phyloP scores from a whole-genome alignment of 1,140 invertebrate genomes.

The Mylabris phalerata region DNA sequence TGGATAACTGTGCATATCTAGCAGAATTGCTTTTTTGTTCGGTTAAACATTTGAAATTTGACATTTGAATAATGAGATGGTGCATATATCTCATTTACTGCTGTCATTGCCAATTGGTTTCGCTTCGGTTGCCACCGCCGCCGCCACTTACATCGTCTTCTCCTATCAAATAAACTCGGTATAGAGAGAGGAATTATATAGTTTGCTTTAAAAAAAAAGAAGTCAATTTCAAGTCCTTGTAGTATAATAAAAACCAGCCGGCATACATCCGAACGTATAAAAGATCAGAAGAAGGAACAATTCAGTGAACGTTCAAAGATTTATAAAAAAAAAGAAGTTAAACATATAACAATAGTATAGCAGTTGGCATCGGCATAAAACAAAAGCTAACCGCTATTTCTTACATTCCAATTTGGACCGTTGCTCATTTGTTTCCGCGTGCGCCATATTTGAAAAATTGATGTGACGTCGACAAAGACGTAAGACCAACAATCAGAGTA shows the following conservation, averaged over 20 bases:
- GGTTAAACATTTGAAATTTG: too few species aligned
- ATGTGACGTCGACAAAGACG: constrained; percentile 42
- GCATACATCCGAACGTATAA: constrained; percentile 1
- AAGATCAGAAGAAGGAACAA: constrained; percentile 17
- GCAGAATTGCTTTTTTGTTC: too few species aligned
- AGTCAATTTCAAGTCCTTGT: neutral
- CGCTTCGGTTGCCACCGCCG: too few species aligned
- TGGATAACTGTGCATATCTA: too few species aligned
- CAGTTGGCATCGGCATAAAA: constrained; percentile 43
- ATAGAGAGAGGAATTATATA: too few species aligned
- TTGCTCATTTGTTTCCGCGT: constrained; percentile 43
- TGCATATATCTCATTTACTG: too few species aligned
- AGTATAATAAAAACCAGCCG: constrained; percentile 36
- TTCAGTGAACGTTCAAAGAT: constrained; percentile 35
- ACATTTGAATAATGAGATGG: too few species aligned
- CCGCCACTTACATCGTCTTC: too few species aligned
- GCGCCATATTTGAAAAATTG: constrained; percentile 43
- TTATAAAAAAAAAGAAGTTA: constrained; percentile 37
- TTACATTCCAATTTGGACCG: constrained; percentile 42
- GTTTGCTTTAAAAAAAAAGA: too few species aligned
- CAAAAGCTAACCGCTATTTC: constrained; percentile 44
- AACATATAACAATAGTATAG: constrained; percentile 39
- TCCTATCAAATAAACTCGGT: too few species aligned
- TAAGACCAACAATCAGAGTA: constrained; percentile 38
- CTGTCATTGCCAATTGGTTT: too few species aligned